These are phyloP conservation scores for Vimba vimba DNA, from an alignment of 2,113 vertebrate species.

Conservation along the genomic window DNA sequence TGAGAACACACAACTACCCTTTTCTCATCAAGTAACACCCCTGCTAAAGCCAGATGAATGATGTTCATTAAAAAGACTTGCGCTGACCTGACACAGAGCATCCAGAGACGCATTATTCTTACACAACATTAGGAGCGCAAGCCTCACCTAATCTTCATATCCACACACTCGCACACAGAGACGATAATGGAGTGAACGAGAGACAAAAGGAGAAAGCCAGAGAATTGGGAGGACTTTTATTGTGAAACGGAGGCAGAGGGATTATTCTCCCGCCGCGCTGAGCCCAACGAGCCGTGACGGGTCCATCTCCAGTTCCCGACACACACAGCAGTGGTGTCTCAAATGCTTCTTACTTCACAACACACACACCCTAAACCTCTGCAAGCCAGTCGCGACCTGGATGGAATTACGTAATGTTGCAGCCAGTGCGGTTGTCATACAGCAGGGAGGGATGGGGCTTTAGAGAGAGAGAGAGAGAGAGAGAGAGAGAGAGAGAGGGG, in stretches of 20 bases:
- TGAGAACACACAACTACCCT: background rate
- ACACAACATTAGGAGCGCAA: conserved; percentile 24
- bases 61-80: conserved; percentile 34
- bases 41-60: background rate
- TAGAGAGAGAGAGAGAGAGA: conserved; percentile 6
- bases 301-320: conserved; percentile 55
- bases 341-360: conserved; percentile 51
- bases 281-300: conserved; percentile 64
- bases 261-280: conserved; percentile 58
- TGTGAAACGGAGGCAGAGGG: conserved; percentile 56
- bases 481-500: conserved; percentile 9
- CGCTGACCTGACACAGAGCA: conserved; percentile 17
- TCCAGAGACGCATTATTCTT: conserved; percentile 38
- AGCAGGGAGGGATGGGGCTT: conserved; percentile 13
- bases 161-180: background rate
- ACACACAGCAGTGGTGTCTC: conserved; percentile 42
- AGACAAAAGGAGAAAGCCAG: conserved; percentile 4
- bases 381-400: conserved; percentile 53
- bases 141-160: conserved; percentile 27
- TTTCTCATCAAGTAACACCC: background rate
- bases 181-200: background rate
- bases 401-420: conserved; percentile 61
- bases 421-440: conserved; percentile 24
- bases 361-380: conserved; percentile 24
- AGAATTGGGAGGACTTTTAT: conserved; percentile 57